phyloP scores from a whole-genome alignment of 1,140 invertebrate species.

The Akabosia matsudoensis region DNA sequence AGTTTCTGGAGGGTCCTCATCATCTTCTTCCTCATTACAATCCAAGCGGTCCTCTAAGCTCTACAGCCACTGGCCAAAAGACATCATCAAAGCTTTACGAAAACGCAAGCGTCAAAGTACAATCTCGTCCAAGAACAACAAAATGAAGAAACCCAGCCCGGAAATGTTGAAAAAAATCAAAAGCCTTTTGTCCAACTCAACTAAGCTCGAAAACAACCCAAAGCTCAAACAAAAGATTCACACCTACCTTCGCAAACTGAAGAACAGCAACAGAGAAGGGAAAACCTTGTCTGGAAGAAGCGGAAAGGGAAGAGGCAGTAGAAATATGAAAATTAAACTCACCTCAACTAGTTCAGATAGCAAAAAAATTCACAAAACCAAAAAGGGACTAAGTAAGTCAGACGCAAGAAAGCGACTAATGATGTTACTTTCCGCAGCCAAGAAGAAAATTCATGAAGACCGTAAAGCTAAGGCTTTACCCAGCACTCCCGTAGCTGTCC shows the following conservation, averaged over 20 bases:
- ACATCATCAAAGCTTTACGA: conserved; percentile 4
- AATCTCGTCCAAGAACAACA: conserved; percentile 10
- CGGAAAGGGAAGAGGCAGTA: neutral
- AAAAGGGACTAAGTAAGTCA: neutral
- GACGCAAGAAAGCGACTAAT: neutral
- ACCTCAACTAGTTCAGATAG: neutral
- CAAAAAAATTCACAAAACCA: neutral
- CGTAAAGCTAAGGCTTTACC: neutral
- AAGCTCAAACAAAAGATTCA: conserved; percentile 12
- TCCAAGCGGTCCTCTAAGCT: neutral
- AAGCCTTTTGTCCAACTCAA: neutral
- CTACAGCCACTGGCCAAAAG: conserved; percentile 9
- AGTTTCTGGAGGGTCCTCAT: neutral
- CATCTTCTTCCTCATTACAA: neutral
- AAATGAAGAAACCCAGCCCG: conserved; percentile 16
- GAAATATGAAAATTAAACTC: neutral
- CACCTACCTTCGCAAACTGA: neutral
- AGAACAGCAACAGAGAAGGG: neutral
- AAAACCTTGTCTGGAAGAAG: neutral
- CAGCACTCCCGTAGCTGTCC: neutral
- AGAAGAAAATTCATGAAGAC: neutral
- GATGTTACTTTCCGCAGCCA: neutral
- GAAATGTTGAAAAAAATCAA: conserved; percentile 14
- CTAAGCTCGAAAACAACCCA: conserved; percentile 4
- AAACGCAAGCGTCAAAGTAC: conserved; percentile 14